phyloP scores from a whole-genome alignment of 2,888 invertebrate genomes.

The Acanthacorydalis orientalis region DNA sequence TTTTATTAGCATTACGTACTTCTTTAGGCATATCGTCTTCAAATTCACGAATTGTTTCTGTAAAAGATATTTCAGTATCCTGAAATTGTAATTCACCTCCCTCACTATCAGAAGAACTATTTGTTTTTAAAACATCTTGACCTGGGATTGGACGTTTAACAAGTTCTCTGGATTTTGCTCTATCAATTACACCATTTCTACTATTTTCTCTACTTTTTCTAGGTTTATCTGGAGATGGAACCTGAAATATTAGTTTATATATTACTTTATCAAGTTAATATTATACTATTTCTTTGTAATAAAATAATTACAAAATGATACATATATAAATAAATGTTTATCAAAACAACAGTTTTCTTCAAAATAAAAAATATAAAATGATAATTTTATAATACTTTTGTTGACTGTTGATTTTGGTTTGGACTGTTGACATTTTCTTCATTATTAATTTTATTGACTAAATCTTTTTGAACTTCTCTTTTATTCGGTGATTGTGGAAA shows the following conservation, averaged over 20 bases:
- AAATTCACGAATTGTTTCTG: conserved; percentile 27
- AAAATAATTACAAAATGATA: too few relatives aligned
- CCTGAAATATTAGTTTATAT: conserved; percentile 9
- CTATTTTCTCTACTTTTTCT: conserved; percentile 15
- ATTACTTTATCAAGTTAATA: too few relatives aligned
- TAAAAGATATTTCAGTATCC: conserved; percentile 24
- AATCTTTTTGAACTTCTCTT: conserved; percentile 8
- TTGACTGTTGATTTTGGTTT: too few relatives aligned
- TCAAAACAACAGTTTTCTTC: too few relatives aligned
- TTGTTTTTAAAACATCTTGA: conserved; percentile 18
- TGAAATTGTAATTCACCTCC: conserved; percentile 24
- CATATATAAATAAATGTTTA: too few relatives aligned
- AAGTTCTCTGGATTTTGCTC: conserved; percentile 42
- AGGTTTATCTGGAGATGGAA: conserved; percentile 12
- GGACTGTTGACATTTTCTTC: too few relatives aligned
- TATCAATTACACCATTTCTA: conserved; percentile 25
- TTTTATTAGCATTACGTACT: conserved; percentile 14
- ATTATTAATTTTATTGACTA: conserved; percentile 14
- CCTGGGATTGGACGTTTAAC: conserved; percentile 34
- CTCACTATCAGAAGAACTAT: conserved; percentile 32
- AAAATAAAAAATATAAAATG: too few relatives aligned
- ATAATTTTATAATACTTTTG: too few relatives aligned
- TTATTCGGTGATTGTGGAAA: conserved; percentile 3
- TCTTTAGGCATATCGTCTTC: conserved; percentile 25
- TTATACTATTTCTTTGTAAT: too few relatives aligned